These are phyloP conservation scores for Drosophila picticornis DNA, from an alignment of 2,888 invertebrate genomes.

Conservation along the genomic window DNA sequence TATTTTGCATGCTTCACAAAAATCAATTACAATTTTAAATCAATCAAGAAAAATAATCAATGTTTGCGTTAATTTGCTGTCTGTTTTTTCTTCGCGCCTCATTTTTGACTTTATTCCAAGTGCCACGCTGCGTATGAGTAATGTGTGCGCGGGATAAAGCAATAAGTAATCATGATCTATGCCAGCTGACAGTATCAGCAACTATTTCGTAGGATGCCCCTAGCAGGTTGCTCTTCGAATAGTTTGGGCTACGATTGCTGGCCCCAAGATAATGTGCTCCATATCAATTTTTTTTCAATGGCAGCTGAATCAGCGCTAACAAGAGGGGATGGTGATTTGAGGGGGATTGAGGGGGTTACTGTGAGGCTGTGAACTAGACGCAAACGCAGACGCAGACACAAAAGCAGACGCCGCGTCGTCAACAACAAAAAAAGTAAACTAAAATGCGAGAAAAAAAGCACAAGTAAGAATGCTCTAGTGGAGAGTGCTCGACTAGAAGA, in stretches of 20 bases:
- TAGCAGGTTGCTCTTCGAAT: slow-evolving; percentile 31
- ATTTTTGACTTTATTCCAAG: slow-evolving; percentile 16
- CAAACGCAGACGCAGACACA: slow-evolving; percentile 60
- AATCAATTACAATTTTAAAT: slow-evolving; percentile 26
- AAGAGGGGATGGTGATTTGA: background rate
- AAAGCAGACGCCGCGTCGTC: slow-evolving; percentile 61
- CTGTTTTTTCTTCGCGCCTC: slow-evolving; percentile 51
- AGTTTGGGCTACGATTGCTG: slow-evolving; percentile 31
- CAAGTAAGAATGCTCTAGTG: background rate
- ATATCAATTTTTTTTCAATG: slow-evolving; percentile 42
- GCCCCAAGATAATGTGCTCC: slow-evolving; percentile 42
- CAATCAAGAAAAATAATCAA: background rate
- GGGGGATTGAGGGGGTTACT: slow-evolving; percentile 3
- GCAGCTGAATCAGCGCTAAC: slow-evolving; percentile 45
- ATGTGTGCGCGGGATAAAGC: slow-evolving; percentile 55
- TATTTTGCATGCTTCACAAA: slow-evolving; percentile 11
- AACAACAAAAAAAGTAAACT: slow-evolving; percentile 2
- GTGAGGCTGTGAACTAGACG: slow-evolving; percentile 29
- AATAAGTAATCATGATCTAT: slow-evolving; percentile 58
- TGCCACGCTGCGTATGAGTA: slow-evolving; percentile 79
- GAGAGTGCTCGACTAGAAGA: background rate
- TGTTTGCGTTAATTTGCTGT: slow-evolving; percentile 27
- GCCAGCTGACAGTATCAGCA: slow-evolving; percentile 58
- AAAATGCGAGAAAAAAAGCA: background rate
- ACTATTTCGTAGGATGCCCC: slow-evolving; percentile 13